Evolutionary conservation across 2,888 invertebrate species (phyloP).

Genomic region (Hypercompe scribonia): DNA sequence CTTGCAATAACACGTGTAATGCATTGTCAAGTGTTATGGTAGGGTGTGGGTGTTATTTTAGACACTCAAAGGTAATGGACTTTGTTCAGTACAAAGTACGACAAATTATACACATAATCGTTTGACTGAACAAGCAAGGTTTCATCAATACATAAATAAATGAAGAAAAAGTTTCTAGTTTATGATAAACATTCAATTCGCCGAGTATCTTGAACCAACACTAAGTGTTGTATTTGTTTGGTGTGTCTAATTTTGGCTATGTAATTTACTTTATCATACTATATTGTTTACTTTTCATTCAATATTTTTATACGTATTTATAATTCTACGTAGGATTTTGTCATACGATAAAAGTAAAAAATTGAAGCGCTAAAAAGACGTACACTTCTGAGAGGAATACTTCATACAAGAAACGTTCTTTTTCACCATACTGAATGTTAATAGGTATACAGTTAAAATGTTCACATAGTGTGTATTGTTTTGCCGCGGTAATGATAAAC

Average conservation of each 20-base stretch:
- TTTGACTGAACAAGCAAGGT: neutral
- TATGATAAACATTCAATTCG: neutral
- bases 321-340: no score
- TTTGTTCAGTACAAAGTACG: neutral
- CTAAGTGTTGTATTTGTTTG: neutral
- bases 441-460: no score
- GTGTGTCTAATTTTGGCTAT: neutral
- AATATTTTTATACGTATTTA: no score
- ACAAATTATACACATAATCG: neutral
- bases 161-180: neutral
- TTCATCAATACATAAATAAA: neutral
- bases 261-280: no score
- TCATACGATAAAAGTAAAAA: no score
- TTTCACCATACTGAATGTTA: no score
- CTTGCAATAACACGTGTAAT: neutral
- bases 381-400: no score
- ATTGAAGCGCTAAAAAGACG: no score
- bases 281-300: no score
- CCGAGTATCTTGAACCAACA: neutral
- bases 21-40: neutral
- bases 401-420: no score
- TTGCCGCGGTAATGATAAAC: no score
- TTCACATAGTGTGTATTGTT: no score
- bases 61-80: neutral
- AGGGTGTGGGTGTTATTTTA: neutral